Conservation (phyloP, 2,888 invertebrate species). For the Oscheius sp. region DNA sequence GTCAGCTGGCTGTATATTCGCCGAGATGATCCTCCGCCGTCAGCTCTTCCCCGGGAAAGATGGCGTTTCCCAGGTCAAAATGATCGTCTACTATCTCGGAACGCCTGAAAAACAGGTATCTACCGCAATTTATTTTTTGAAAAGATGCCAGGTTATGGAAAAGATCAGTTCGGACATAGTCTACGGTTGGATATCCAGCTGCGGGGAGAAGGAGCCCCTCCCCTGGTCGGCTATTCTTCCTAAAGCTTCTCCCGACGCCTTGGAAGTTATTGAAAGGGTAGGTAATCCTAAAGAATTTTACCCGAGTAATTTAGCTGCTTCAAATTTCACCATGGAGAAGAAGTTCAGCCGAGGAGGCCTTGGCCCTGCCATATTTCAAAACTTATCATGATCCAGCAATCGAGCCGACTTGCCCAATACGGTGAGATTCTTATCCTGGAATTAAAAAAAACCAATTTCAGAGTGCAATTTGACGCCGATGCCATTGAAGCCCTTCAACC, state of each 20-base stretch:
- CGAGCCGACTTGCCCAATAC: slow-evolving; percentile 72
- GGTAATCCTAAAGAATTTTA: not conserved
- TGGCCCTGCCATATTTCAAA: slow-evolving; percentile 75
- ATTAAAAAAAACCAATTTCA: not conserved
- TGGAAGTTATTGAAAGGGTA: slow-evolving; percentile 50
- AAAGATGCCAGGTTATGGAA: slow-evolving; percentile 27
- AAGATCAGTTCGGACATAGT: slow-evolving; percentile 74
- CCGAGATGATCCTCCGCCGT: slow-evolving; percentile 76
- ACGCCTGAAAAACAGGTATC: slow-evolving; percentile 73
- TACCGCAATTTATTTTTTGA: not conserved
- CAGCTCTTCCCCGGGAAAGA: slow-evolving; percentile 75
- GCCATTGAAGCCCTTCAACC: slow-evolving; percentile 72
- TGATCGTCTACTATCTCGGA: slow-evolving; percentile 75
- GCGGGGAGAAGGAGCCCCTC: slow-evolving; percentile 67
- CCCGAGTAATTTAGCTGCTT: slow-evolving; percentile 62
- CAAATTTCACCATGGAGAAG: slow-evolving; percentile 74
- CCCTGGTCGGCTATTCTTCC: slow-evolving; percentile 74
- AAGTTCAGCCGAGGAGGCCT: slow-evolving; percentile 74
- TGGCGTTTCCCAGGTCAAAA: slow-evolving; percentile 69
- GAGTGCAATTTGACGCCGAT: slow-evolving; percentile 64
- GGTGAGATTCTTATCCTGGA: slow-evolving; percentile 40
- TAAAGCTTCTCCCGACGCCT: slow-evolving; percentile 74
- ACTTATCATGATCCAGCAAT: slow-evolving; percentile 75
- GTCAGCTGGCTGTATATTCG: slow-evolving; percentile 77
- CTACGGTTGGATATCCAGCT: slow-evolving; percentile 71